phyloP scores from a whole-genome alignment of 2,888 invertebrate genomes.

The Xylocampa areola region DNA sequence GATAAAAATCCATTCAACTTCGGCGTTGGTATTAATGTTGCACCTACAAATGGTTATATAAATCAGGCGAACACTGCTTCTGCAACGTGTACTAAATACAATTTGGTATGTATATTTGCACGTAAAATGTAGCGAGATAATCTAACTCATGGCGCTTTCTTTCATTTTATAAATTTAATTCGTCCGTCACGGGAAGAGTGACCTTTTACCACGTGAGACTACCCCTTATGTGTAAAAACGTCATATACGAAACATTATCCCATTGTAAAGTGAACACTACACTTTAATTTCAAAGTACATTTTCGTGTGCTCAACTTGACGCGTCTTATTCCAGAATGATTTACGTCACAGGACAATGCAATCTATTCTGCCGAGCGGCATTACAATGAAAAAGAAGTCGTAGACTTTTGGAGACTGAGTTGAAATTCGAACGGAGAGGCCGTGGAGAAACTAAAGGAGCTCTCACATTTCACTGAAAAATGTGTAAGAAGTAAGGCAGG shows the following conservation, averaged over 20 bases:
- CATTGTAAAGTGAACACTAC: conserved; percentile 59
- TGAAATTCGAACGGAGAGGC: conserved; percentile 46
- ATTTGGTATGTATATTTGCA: conserved; percentile 28
- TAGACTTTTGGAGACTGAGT: conserved; percentile 53
- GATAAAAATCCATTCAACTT: conserved; percentile 2
- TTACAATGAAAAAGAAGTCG: conserved; percentile 49
- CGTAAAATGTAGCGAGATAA: conserved; percentile 46
- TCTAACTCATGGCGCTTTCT: conserved; percentile 48
- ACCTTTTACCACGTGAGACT: conserved; percentile 79
- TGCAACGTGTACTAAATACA: conserved; percentile 24
- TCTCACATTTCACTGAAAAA: conserved; percentile 87
- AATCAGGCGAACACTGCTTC: conserved; percentile 20
- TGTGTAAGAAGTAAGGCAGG: conserved; percentile 85
- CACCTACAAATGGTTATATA: conserved; percentile 15
- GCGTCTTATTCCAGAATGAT: conserved; percentile 80
- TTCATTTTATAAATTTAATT: conserved; percentile 76
- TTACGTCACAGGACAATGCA: conserved; percentile 87
- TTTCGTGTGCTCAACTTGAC: conserved; percentile 59
- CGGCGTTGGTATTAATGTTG: conserved; percentile 3
- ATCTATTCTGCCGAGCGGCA: conserved; percentile 76
- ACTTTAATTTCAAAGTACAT: conserved; percentile 54
- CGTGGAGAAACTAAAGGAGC: conserved; percentile 76
- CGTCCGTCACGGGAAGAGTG: conserved; percentile 76
- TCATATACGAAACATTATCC: conserved; percentile 35
- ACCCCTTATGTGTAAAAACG: conserved; percentile 48